phyloP scores from a whole-genome alignment of 2,113 vertebrate species.

The Anseranas semipalmata region DNA sequence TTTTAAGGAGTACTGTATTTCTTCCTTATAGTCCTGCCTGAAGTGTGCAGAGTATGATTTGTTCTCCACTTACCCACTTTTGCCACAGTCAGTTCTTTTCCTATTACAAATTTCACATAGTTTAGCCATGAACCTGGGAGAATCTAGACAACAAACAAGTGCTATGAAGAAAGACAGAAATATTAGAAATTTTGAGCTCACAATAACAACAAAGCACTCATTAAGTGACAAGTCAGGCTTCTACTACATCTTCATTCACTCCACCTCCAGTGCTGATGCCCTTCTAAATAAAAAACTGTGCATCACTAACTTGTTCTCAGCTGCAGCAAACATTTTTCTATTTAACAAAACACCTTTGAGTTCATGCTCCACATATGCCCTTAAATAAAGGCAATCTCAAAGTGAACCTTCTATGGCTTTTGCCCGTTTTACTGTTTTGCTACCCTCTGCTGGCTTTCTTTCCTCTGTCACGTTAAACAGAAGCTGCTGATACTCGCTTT shows the following conservation, averaged over 20 bases:
- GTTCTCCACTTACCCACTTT: not conserved
- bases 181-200: not conserved
- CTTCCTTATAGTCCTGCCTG: not conserved
- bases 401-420: not conserved
- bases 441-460: constrained; percentile 58
- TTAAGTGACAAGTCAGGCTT: not conserved
- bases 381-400: not conserved
- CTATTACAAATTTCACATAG: not conserved
- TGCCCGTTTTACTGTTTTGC: constrained; percentile 15
- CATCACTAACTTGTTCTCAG: not conserved
- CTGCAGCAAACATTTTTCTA: not conserved
- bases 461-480: not conserved
- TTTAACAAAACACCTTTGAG: not conserved
- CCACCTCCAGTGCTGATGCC: not conserved
- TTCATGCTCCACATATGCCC: not conserved
- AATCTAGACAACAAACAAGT: not conserved
- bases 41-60: not conserved
- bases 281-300: not conserved
- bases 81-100: not conserved
- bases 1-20: not conserved
- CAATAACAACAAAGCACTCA: not conserved
- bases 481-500: not conserved
- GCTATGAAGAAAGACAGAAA: not conserved
- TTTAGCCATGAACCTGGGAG: not conserved
- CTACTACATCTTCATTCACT: not conserved